Percentiles rank a stretch among this genome's conserved stretches.
Evolutionary conservation across 2,888 invertebrate genomes (phyloP).

Genomic region (Sphaeridia pumilis): DNA sequence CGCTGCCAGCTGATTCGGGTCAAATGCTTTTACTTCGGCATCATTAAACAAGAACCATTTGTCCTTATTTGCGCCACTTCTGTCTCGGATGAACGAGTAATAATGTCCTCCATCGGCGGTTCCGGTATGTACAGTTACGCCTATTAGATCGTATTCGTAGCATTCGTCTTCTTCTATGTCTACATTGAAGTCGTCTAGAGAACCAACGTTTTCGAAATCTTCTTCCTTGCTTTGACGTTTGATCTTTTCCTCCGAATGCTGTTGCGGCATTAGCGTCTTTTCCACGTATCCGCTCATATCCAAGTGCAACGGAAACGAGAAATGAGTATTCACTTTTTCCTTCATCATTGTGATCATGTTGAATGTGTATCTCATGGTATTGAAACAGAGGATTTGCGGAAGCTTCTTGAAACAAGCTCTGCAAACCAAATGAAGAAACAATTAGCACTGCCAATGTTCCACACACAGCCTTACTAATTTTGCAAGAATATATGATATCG

Average conservation of each 20-base stretch:
- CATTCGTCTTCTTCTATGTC: constrained; percentile 38
- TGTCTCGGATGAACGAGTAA: constrained; percentile 67
- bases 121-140: constrained; percentile 95
- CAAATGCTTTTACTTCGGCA: constrained; percentile 87
- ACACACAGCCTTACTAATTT: background rate
- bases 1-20: constrained; percentile 83
- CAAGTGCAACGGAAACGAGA: constrained; percentile 82
- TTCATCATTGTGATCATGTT: constrained; percentile 96
- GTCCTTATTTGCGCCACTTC: constrained; percentile 58
- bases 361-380: constrained; percentile 94
- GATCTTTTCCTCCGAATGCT: constrained; percentile 54
- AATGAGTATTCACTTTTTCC: constrained; percentile 94
- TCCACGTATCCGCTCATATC: constrained; percentile 94
- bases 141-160: constrained; percentile 63
- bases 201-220: constrained; percentile 12
- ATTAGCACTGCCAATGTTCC: background rate
- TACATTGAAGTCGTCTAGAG: constrained; percentile 37
- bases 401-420: constrained; percentile 88
- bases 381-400: constrained; percentile 86
- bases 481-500: background rate
- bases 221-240: constrained; percentile 17
- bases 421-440: constrained; percentile 33
- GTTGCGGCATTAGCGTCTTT: constrained; percentile 80
- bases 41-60: constrained; percentile 89
- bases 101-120: constrained; percentile 89